Percentiles rank a stretch among this genome's conserved stretches.
Evolutionary conservation across 2,888 invertebrate species (phyloP).

Genomic region (Melolontha melolontha): DNA sequence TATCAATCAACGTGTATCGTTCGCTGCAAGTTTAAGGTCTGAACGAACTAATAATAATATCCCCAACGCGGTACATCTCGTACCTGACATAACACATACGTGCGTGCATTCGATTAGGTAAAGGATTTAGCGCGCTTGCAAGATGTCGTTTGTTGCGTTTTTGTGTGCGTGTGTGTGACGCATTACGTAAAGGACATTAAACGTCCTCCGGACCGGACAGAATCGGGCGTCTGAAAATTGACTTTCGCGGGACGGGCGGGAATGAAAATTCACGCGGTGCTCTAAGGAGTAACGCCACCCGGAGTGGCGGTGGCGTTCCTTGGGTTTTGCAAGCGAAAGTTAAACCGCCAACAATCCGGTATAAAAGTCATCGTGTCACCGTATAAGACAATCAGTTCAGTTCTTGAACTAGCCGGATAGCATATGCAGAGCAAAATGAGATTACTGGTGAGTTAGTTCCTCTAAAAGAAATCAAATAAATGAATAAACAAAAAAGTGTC

Average conservation of each 20-base stretch:
- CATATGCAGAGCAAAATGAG: slow-evolving; percentile 64
- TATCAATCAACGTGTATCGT: background rate
- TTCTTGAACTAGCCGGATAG: slow-evolving; percentile 66
- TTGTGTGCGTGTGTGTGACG: slow-evolving; percentile 42
- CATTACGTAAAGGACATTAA: slow-evolving; percentile 62
- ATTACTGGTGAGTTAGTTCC: slow-evolving; percentile 67
- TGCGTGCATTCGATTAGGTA: slow-evolving; percentile 40
- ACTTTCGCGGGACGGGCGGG: slow-evolving; percentile 57
- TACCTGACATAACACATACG: background rate
- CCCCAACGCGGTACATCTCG: background rate
- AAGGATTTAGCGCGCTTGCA: slow-evolving; percentile 45
- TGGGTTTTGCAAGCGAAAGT: slow-evolving; percentile 66
- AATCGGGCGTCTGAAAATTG: slow-evolving; percentile 54
- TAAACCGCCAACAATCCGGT: slow-evolving; percentile 61
- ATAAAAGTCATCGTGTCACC: slow-evolving; percentile 69
- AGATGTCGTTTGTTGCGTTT: slow-evolving; percentile 23
- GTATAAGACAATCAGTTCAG: slow-evolving; percentile 71
- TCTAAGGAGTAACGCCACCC: slow-evolving; percentile 41
- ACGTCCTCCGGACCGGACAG: slow-evolving; percentile 50
- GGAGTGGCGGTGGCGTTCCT: slow-evolving; percentile 57
- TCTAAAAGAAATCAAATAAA: background rate
- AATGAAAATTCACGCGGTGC: slow-evolving; percentile 17
- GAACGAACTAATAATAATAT: slow-evolving; percentile 11
- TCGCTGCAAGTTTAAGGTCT: slow-evolving; percentile 41
- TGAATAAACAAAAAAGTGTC: too few relatives aligned